Conservation (phyloP, 2,797 vertebrate species). For the Poecilia gillii region DNA sequence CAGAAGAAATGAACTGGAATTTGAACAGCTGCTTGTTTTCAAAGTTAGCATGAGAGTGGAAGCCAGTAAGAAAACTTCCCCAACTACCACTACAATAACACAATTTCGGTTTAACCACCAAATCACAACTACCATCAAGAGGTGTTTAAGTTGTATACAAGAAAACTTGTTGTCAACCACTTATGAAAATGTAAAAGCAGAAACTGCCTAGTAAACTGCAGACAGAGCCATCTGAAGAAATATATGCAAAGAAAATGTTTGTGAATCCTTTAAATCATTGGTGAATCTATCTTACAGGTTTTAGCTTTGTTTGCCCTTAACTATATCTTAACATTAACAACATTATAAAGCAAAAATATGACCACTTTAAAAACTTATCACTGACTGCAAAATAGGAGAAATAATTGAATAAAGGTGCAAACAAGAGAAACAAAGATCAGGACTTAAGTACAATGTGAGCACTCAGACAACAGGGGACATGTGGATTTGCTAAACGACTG, state of each 20-base stretch:
- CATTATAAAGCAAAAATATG: background rate
- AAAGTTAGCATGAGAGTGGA: background rate
- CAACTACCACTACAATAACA: background rate
- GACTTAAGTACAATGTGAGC: slow-evolving; percentile 22
- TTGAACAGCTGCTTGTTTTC: background rate
- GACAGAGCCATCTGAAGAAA: background rate
- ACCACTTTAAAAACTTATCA: background rate
- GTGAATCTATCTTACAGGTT: background rate
- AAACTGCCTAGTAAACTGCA: background rate
- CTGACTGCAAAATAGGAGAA: slow-evolving; percentile 24
- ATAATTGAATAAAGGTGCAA: slow-evolving; percentile 41
- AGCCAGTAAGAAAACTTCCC: background rate
- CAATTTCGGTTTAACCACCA: background rate
- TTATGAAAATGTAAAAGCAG: background rate
- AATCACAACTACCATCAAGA: background rate
- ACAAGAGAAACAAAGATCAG: slow-evolving; percentile 26
- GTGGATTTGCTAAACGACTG: background rate
- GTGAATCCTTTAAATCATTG: background rate
- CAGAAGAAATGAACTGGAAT: background rate
- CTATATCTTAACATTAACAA: background rate
- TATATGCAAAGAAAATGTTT: background rate
- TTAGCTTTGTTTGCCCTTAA: background rate
- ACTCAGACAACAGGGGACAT: slow-evolving; percentile 7
- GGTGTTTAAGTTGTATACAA: background rate
- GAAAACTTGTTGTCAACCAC: background rate